These are phyloP conservation scores for Lathronympha strigana DNA, from an alignment of 2,888 invertebrate species.

Conservation along the genomic window DNA sequence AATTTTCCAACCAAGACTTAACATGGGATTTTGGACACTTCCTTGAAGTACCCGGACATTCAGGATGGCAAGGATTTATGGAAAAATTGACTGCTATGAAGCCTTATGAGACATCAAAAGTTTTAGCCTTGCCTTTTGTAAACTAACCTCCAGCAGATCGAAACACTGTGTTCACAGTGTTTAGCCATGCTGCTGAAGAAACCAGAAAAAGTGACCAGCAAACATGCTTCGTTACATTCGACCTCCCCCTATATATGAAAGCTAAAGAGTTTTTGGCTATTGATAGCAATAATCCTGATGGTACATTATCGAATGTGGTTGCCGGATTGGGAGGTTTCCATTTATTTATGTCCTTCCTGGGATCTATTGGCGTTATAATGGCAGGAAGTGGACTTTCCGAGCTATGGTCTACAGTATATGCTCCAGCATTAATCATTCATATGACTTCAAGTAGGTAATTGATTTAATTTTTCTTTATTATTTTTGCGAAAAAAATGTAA, in stretches of 20 bases:
- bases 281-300: background rate
- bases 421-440: constrained; percentile 1
- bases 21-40: constrained; percentile 19
- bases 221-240: constrained; percentile 3
- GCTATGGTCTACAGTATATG: constrained; percentile 9
- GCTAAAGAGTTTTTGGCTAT: constrained; percentile 6
- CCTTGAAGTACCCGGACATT: constrained; percentile 23
- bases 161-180: constrained; percentile 13
- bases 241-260: constrained; percentile 9
- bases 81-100: constrained; percentile 54
- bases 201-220: constrained; percentile 1
- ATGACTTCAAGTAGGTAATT: constrained; percentile 5
- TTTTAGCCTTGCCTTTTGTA: constrained; percentile 13
- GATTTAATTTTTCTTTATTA: background rate
- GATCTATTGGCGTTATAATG: constrained; percentile 1
- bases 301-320: constrained; percentile 2
- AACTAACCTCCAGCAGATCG: constrained; percentile 3
- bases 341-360: constrained; percentile 7
- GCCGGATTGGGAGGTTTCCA: constrained; percentile 1
- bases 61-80: constrained; percentile 88
- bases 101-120: constrained; percentile 5
- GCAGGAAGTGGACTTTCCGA: constrained; percentile 4
- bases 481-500: constrained; percentile 17
- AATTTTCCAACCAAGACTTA: constrained; percentile 13
- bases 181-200: constrained; percentile 11